Base-by-base conservation (phyloP, 1,140 invertebrate genomes). In the Drosophila persimilis region DNA sequence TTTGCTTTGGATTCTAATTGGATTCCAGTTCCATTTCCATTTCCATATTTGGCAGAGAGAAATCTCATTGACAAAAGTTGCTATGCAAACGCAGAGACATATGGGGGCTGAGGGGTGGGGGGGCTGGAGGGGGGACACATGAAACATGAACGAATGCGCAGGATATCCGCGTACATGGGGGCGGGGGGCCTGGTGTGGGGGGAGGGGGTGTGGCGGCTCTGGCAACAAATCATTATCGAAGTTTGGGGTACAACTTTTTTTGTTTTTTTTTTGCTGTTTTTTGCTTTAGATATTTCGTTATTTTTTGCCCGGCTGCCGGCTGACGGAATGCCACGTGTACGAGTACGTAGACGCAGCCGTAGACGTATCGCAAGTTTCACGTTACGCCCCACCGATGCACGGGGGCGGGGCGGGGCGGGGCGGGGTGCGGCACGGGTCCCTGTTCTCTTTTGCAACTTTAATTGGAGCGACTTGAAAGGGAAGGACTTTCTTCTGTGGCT, bases 381-480 rank as follows among this genome's bases (percentile, higher is more conserved):
- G 20, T 20, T 20, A 20, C 20, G 20, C 1, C 20, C 20, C 20
- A 20, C 20, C 20, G 2, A 20, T 20, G 20, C 1, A 17, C 17
- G 17, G 17, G 17, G 17, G 17, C 0, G 17, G 17, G 17, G 17
- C 0, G 17, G 17, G 17, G 17, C 17, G 17, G 17, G n/a, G n/a
- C n/a, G 0, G 17, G 17, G 17, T 17, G 17, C 20, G 20, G 20
- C 1, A 1, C 20, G 20, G 20, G 20, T 20, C 20, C 20, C 20
- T 1, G 63, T 44, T 63, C 47, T 55, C 45, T 15, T 22, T 26
- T 57, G 46, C 22, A 74, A 77, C 81, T 78, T 86, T 86, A 86
- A 86, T 88, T 86, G 81, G 65, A 64, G 54, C 47, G 57, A 80
- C 80, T 76, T 84, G 80, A 85, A 84, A 83, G 80, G 69, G 46